Base-by-base conservation (phyloP, 2,797 vertebrate species). In the Margarornis squamiger region DNA sequence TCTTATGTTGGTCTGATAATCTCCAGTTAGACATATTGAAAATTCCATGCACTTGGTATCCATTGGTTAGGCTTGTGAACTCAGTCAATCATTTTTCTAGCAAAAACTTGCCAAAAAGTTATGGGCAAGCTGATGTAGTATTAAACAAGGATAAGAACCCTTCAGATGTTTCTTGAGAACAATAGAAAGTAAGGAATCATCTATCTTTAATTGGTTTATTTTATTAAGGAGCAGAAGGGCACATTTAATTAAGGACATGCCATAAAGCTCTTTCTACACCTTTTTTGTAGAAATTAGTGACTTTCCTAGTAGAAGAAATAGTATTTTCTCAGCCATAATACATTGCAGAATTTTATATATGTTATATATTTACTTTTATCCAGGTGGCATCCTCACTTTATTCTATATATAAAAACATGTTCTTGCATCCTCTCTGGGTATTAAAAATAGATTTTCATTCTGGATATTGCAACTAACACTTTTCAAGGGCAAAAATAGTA, bases 401-500 rank as follows among this genome's bases (percentile, higher is more conserved):
- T 15, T 62, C 7, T 9, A 26, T 63, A 21, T 52, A 34, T 21
- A 46, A 78, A 79, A 88, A n/a, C 26, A 82, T 29, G 8, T 70
- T 89, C 27, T 84, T 88, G 19, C 38, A 43, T 78, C 83, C 32
- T 78, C 4, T 48, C 27, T 71, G 24, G 22, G 20, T 81, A 70
- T 63, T 75, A 79, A 81, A 94, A 75, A 78, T 59, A 82, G 46
- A 62, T 81, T 95, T 96, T 87, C 36, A 45, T 73, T 30, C 15
- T 84, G 26, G 8, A 57, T 94, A 88, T 84, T 70, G 45, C 8
- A 94, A 59, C 39, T 82, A 55, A 63, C 51, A 79, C 26, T 73
- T 95, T 95, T 94, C 80, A 92, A 90, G 51, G 59, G 32, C 29
- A 93, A 88, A 90, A 85, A 59, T n/a, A 86, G 6, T 43, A 10